Percentiles rank a stretch among this genome's conserved stretches.
phyloP scores from a whole-genome alignment of 2,888 invertebrate genomes.

The Meteorus colon region DNA sequence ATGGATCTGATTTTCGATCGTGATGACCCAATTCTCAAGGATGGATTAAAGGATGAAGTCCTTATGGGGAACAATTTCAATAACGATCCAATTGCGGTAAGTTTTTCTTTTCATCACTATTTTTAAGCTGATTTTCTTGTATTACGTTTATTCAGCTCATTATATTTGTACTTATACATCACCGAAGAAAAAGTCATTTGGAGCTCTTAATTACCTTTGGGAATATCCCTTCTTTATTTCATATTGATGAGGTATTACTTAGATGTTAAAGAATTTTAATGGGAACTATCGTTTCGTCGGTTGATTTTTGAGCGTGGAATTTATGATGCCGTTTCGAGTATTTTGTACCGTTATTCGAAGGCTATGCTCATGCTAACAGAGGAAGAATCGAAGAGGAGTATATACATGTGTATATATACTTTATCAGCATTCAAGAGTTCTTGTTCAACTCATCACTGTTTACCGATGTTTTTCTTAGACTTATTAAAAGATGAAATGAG shows the following conservation, averaged over 20 bases:
- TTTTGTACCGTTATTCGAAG: conserved; percentile 43
- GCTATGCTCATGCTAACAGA: background rate
- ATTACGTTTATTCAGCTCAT: too few species aligned
- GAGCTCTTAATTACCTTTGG: too few species aligned
- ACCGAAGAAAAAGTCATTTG: too few species aligned
- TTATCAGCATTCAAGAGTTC: too few species aligned
- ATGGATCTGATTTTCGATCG: conserved; percentile 71
- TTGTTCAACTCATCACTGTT: too few species aligned
- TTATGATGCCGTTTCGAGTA: conserved; percentile 46
- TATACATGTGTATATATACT: background rate
- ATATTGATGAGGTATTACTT: background rate
- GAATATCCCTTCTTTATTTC: too few species aligned
- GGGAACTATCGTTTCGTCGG: background rate
- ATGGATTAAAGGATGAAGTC: conserved; percentile 63
- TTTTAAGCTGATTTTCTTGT: too few species aligned
- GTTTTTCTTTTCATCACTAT: conserved; percentile 38
- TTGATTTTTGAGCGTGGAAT: background rate
- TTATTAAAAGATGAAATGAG: too few species aligned
- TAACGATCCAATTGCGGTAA: conserved; percentile 61
- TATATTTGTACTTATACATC: too few species aligned
- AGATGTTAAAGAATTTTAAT: background rate
- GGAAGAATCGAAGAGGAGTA: conserved; percentile 8
- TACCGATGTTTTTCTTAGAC: too few species aligned
- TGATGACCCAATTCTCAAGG: conserved; percentile 67
- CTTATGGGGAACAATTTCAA: conserved; percentile 59